Evolutionary conservation across 2,113 vertebrate species (phyloP), one percentile per base, ranked within the genome.

Genomic region (Erinaceus europaeus): DNA sequence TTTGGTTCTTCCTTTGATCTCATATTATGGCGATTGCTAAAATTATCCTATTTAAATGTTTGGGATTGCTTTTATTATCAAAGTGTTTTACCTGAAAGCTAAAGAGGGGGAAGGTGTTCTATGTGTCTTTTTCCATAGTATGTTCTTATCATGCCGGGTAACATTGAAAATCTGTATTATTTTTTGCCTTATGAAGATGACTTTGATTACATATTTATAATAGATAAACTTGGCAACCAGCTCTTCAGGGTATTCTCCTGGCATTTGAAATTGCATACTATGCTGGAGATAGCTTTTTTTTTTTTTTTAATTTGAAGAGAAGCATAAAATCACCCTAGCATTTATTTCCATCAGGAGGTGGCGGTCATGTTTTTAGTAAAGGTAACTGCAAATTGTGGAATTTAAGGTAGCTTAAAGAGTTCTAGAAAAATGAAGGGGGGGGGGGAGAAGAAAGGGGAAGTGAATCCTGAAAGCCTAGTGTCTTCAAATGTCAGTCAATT

Each of bases 401-500:
- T 87, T 86, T 76, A 71, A 85, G n/a, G 68, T 61, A 50, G 72
- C 88, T 89, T 79, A 27, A 91, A 71, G 74, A 75, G 57, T 71
- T 77, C 34, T 68, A 38, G 69, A 79, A 68, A 78, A 84, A 53
- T 1, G 2, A 17, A 32, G 8, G 20, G 12, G 18, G 17, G 40
- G 53, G 62, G n/a, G 53, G 69, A 55, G 13, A 59, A 67, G 86
- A 14, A 36, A 61, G 77, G 85, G 18, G 55, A 55, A 57, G 68
- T 79, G 36, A 82, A 68, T 48, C 40, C 86, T 69, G n/a, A 74
- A 74, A 38, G 14, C 68, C 55, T 25, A 25, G 79, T 61, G 52
- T 48, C 59, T 78, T 80, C 93, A 88, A 69, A 86, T 91, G 42
- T 79, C 59, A 76, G 38, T 83, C 91, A 90, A 38, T 94, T 92